Percentiles rank a stretch among this genome's conserved stretches.
phyloP scores from a whole-genome alignment of 2,888 invertebrate genomes.

The Drosophila multiciliata region DNA sequence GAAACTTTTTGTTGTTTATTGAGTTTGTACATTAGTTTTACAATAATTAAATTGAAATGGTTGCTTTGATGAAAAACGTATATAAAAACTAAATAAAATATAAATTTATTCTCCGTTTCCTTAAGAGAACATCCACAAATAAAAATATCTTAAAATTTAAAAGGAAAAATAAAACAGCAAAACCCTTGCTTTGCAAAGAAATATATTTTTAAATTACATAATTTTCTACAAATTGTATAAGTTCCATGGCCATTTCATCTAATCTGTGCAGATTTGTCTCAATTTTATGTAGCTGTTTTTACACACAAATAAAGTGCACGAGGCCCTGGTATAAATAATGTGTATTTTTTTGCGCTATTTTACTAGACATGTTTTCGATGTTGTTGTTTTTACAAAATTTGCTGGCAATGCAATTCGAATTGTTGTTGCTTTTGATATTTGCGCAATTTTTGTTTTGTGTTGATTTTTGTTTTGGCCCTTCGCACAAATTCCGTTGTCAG shows the following conservation, averaged over 20 bases:
- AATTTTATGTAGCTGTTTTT: not conserved
- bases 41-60: not conserved
- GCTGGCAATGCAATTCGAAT: conserved; percentile 19
- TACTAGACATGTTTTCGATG: conserved; percentile 35
- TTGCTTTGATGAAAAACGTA: not conserved
- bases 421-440: conserved; percentile 25
- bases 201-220: too few species aligned
- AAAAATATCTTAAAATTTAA: not conserved
- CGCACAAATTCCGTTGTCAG: conserved; percentile 66
- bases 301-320: conserved; percentile 17
- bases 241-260: not conserved
- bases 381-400: conserved; percentile 34
- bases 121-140: not conserved
- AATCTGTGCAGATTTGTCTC: not conserved
- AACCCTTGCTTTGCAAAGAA: not conserved
- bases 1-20: not conserved
- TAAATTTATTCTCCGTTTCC: not conserved
- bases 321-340: conserved; percentile 13
- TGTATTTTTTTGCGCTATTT: conserved; percentile 41
- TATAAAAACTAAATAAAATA: not conserved
- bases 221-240: not conserved
- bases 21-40: not conserved
- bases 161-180: not conserved
- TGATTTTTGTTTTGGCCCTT: conserved; percentile 47
- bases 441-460: conserved; percentile 37